Base-by-base conservation (phyloP, 1,140 invertebrate species). In the Drosophila mauritiana region DNA sequence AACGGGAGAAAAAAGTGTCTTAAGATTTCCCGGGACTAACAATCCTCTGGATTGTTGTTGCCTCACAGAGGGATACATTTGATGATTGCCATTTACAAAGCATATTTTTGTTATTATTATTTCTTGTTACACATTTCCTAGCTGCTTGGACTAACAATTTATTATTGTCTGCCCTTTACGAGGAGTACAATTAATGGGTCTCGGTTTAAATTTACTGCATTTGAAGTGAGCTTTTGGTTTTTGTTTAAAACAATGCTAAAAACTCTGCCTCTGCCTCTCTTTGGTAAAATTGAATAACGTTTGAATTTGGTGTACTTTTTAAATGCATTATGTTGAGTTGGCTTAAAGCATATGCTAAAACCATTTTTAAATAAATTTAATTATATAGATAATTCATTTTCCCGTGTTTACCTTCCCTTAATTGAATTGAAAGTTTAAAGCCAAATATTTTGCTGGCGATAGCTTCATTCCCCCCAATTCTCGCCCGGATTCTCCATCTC, bases 1-100 rank as follows among this genome's bases (percentile, higher is more conserved):
- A 34, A 15, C 13, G 27, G 27, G 7, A 11, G 31, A 13, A 36
- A 52, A 52, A 52, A 13, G 15, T 37, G 31, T 25, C 20, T 37
- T 31, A 22, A n/a, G 22, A 52, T 20, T 57, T 62, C 27, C 25
- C 37, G 7, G 20, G 17, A 42, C 36, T 42, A 62, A 31, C 54
- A 62, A 57, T 58, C 49, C 34, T 36, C 20, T 10, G 20, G 5
- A 13, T 39, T 31, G 8, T 39, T 8, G 20, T 15, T 6, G 27
- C 4, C 49, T 34, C 27, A 36, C 11, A 36, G 20, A 12, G 10
- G 15, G 5, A 20, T 36, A 15, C 7, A 52, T 36, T 52, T 52
- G 10, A 20, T 55, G 48, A 55, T 27, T 49, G 53, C 20, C 36
- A 25, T 40, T 40, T 25, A n/a, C 20, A 25, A 36, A n/a, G n/a